A percentile compares a stretch with the other conserved stretches of the same genome.
Conservation (phyloP, 2,888 invertebrate genomes). For the Pseudoips prasinana region DNA sequence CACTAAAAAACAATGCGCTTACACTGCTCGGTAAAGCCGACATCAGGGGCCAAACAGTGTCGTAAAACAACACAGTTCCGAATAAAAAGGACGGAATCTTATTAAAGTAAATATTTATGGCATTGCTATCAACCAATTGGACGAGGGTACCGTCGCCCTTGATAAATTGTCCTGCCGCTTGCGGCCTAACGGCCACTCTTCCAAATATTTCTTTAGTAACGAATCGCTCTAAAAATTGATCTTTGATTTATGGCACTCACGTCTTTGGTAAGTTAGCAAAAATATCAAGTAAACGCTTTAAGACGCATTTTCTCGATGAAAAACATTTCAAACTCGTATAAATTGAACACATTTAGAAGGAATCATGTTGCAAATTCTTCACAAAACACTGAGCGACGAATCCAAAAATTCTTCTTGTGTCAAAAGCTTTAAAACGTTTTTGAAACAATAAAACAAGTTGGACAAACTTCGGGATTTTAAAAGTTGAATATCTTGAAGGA, state of each 20-base stretch:
- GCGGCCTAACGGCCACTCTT: slow-evolving; percentile 65
- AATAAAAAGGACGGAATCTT: slow-evolving; percentile 79
- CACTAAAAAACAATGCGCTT: slow-evolving; percentile 64
- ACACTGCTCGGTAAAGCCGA: slow-evolving; percentile 57
- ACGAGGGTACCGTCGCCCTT: slow-evolving; percentile 73
- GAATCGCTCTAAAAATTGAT: slow-evolving; percentile 65
- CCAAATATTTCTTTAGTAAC: slow-evolving; percentile 67
- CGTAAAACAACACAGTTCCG: slow-evolving; percentile 71
- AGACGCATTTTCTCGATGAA: slow-evolving; percentile 30
- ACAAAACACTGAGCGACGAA: slow-evolving; percentile 23
- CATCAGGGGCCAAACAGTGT: slow-evolving; percentile 68
- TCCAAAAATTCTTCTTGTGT: slow-evolving; percentile 42
- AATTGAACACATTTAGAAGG: slow-evolving; percentile 15
- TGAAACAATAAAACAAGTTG: slow-evolving; percentile 48
- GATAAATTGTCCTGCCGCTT: slow-evolving; percentile 75
- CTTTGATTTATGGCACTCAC: slow-evolving; percentile 68
- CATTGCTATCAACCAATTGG: slow-evolving; percentile 79
- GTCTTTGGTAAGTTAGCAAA: slow-evolving; percentile 53
- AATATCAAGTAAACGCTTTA: slow-evolving; percentile 37
- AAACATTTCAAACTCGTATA: too few species aligned
- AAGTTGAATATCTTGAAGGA: slow-evolving; percentile 68
- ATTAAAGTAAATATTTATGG: slow-evolving; percentile 82
- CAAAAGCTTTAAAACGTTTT: slow-evolving; percentile 46
- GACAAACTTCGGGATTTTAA: slow-evolving; percentile 59
- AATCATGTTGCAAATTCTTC: slow-evolving; percentile 25